phyloP scores from a whole-genome alignment of 2,113 vertebrate genomes.

The Chaetops frenatus region DNA sequence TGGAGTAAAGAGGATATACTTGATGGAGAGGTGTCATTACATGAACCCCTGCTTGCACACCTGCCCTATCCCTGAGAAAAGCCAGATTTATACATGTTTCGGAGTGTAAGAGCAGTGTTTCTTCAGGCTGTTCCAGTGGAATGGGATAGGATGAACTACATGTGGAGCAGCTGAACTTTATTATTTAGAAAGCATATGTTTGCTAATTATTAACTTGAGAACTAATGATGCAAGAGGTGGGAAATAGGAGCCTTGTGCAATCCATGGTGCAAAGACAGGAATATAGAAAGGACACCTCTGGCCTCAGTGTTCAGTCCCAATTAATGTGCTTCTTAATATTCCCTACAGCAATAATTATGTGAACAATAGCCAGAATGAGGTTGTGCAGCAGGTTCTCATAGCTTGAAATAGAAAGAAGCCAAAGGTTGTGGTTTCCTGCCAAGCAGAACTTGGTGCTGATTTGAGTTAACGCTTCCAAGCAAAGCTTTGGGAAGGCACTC shows the following conservation, averaged over 20 bases:
- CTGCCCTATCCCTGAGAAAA: not conserved
- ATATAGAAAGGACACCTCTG: not conserved
- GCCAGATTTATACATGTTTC: not conserved
- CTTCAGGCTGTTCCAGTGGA: not conserved
- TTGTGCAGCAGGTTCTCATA: not conserved
- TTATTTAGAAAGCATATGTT: not conserved
- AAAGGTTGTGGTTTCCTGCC: not conserved
- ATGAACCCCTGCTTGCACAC: not conserved
- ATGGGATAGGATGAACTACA: not conserved
- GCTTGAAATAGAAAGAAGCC: not conserved
- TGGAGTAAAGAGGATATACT: not conserved
- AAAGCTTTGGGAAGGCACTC: not conserved
- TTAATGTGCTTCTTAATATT: not conserved
- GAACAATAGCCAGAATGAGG: not conserved
- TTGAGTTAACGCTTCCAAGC: not conserved
- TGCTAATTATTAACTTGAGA: not conserved
- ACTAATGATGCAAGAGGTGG: not conserved
- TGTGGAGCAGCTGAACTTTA: not conserved
- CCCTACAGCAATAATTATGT: not conserved
- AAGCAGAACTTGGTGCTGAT: not conserved
- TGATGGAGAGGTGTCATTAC: rapidly evolving
- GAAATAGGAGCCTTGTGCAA: not conserved
- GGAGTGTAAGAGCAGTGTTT: not conserved
- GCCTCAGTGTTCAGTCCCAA: not conserved
- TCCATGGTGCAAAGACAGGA: not conserved